Evolutionary conservation across 2,113 vertebrate species (phyloP), one percentile per base, ranked within the genome.

Genomic region (Perca schrenkii): DNA sequence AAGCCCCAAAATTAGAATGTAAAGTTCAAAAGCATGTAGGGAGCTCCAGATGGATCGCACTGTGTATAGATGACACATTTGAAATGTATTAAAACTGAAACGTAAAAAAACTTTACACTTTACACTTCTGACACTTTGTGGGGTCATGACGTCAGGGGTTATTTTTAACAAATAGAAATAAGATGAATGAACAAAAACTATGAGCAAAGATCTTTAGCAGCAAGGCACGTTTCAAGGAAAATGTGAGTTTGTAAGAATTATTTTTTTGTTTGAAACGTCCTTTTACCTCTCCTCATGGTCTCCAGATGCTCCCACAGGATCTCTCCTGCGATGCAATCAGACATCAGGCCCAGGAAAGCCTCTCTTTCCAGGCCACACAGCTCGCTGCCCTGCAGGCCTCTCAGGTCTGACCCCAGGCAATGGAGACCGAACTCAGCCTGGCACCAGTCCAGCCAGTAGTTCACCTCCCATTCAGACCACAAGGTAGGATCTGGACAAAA

Each of bases 241-340:
- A 22, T 11, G 52, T 71, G 69, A 74, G 28, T 52, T 13, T 43
- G 15, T 36, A 46, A 19, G 13, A 52, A 28, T 28, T 0, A 1
- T 40, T 43, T 49, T 57, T 13, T 57, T 14, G 1, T 46, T 47
- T 50, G 25, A 63, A 47, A 19, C 8, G 3, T 19, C 12, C 2
- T 10, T 21, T 25, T 52, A 95, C 94, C 94, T 83, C 54, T 91
- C 74, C 79, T 91, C 91, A 95, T 93, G 58, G 89, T 91, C 65
- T 95, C 92, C 82, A 95, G 88, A 61, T 95, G 94, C 57, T 95
- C 94, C 94, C 94, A 95, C 56, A 94, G 84, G 75, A 95, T 95
- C 71, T 95, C 93, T 22, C 91, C 93, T 2, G 94, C 92, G 0
- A 88, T 88, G 71, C 86, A 85, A 88, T 95, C 94, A 0, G 88